phyloP scores from a whole-genome alignment of 2,113 vertebrate species.

The Macrotus californicus region DNA sequence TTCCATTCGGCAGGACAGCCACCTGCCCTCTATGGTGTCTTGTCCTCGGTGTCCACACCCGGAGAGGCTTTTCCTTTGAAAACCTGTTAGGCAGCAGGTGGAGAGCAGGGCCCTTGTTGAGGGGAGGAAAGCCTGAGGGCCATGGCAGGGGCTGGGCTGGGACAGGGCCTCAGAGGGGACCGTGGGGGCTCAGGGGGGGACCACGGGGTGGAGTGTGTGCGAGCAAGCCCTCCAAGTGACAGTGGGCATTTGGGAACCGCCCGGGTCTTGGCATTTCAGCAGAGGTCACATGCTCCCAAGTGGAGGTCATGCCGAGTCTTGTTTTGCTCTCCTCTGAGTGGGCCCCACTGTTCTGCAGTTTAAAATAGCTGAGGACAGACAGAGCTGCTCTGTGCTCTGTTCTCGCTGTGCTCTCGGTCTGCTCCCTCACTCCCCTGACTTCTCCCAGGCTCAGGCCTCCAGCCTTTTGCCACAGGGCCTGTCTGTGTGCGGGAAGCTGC shows the following conservation, averaged over 20 bases:
- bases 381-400: constrained; percentile 34
- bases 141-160: no score
- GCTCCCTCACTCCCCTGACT: background rate
- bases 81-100: background rate
- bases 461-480: background rate
- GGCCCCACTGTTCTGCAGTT: constrained; percentile 25
- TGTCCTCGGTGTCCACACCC: no score
- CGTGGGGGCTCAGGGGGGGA: accelerated
- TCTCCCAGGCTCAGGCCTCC: background rate
- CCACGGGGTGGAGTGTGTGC: background rate
- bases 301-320: background rate
- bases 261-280: constrained; percentile 22
- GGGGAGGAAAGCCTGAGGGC: background rate
- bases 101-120: background rate
- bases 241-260: background rate
- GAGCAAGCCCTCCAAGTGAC: background rate
- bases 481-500: background rate
- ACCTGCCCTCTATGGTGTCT: background rate
- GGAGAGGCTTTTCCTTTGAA: background rate
- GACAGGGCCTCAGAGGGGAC: background rate
- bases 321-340: background rate
- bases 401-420: background rate
- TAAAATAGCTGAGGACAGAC: constrained; percentile 11
- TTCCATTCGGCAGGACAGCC: background rate
- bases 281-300: constrained; percentile 34